phyloP scores from a whole-genome alignment of 23 tunicate genomes.

The Halocynthia roretzi region DNA sequence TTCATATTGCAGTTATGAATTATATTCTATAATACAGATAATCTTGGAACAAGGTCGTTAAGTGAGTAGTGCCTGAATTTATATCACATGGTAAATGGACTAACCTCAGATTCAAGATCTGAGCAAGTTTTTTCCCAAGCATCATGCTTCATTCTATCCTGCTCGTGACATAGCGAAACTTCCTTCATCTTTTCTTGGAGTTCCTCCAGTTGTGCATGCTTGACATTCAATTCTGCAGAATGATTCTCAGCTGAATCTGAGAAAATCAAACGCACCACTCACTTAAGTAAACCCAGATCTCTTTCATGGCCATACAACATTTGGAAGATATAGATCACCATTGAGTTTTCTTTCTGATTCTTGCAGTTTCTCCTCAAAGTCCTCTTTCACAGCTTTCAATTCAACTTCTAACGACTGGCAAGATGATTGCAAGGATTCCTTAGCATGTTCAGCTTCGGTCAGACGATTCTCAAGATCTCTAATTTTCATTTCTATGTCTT shows the following conservation, averaged over 20 bases:
- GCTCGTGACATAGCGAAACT: not conserved
- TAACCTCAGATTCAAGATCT: constrained; percentile 44
- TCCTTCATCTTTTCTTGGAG: not conserved
- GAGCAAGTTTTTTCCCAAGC: constrained; percentile 48
- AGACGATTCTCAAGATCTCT: not conserved
- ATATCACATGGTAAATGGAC: not conserved
- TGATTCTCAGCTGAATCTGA: constrained; percentile 8
- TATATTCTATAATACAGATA: too few relatives aligned
- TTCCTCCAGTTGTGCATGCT: constrained; percentile 25
- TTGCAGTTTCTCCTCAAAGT: not conserved
- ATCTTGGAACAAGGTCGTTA: too few relatives aligned
- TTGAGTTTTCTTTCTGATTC: not conserved
- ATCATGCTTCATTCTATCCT: constrained; percentile 28
- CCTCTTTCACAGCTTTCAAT: constrained; percentile 15
- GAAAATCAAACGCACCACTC: not conserved
- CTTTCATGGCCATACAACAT: not conserved
- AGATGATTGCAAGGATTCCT: not conserved
- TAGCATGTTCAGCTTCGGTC: not conserved
- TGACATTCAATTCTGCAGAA: constrained; percentile 9
- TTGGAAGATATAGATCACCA: not conserved
- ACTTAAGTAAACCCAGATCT: not conserved
- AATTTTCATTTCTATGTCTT: not conserved
- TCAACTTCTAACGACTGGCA: constrained; percentile 13
- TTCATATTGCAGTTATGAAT: too few relatives aligned
- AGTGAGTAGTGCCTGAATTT: constrained; percentile 16